Percentiles rank a stretch among this genome's conserved stretches.
These are phyloP conservation scores for Creontiades dilutus DNA, from an alignment of 2,888 invertebrate genomes.

Conservation along the genomic window DNA sequence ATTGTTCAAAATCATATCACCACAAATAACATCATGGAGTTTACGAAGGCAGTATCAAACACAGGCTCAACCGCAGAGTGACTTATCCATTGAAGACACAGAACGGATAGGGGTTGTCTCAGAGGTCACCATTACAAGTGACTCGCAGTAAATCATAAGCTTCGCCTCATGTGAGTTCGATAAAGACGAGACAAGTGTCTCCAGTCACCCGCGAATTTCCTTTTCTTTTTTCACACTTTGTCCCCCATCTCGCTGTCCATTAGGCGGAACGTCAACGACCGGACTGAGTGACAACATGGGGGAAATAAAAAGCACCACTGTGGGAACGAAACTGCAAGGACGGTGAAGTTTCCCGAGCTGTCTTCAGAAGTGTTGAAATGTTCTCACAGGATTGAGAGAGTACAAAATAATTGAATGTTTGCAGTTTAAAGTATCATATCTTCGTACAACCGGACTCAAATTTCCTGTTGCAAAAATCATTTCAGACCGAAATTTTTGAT, in stretches of 20 bases:
- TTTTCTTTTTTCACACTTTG: background rate
- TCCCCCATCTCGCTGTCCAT: background rate
- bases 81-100: no score
- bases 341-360: background rate
- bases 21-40: no score
- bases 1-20: no score
- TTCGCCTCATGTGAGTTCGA: background rate
- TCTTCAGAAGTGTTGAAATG: background rate
- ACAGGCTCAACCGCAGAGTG: no score
- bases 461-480: no score
- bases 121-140: background rate
- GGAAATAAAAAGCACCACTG: background rate
- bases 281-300: background rate
- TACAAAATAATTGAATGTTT: no score
- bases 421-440: no score
- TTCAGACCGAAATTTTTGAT: no score
- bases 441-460: no score
- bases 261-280: background rate
- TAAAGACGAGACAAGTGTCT: slow-evolving; percentile 1
- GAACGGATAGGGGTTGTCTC: no score
- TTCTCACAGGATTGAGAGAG: background rate
- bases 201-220: background rate
- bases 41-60: no score
- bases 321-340: background rate
- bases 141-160: background rate